These are phyloP conservation scores for Margarornis squamiger DNA, from an alignment of 2,797 vertebrate species.

Conservation along the genomic window DNA sequence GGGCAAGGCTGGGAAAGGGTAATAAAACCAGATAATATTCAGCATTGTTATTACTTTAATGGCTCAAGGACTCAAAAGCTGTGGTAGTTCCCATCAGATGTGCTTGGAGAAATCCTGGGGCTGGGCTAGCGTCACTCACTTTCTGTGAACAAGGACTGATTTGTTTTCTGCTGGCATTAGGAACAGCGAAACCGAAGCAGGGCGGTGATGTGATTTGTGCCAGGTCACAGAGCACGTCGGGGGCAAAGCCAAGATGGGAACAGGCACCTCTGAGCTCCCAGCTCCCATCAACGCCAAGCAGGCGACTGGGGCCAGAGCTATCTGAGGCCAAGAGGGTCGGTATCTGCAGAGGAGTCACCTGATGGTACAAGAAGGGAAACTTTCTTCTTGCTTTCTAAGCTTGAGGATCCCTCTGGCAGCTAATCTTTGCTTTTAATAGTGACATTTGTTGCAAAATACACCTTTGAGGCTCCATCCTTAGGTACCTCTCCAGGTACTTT, in stretches of 20 bases:
- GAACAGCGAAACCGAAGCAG: conserved; percentile 1
- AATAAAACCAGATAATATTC: background rate
- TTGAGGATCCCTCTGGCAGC: background rate
- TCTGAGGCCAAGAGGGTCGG: background rate
- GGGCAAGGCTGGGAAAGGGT: background rate
- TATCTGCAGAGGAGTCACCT: background rate
- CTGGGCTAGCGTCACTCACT: background rate
- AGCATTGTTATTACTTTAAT: background rate
- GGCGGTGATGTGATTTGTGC: background rate
- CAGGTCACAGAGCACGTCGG: background rate
- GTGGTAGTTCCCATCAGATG: background rate
- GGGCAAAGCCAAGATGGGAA: background rate
- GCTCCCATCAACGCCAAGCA: background rate
- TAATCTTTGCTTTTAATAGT: background rate
- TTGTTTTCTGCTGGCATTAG: background rate
- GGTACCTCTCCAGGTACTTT: background rate
- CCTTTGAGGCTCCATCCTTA: background rate
- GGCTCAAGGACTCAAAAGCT: background rate
- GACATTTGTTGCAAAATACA: background rate
- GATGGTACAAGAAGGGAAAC: background rate
- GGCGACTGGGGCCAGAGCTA: fast-evolving
- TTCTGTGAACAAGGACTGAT: conserved; percentile 8
- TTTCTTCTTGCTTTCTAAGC: background rate
- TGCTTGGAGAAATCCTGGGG: background rate
- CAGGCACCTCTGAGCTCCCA: background rate